phyloP scores from a whole-genome alignment of 2,797 vertebrate species.

The Ptychadena robeensis region DNA sequence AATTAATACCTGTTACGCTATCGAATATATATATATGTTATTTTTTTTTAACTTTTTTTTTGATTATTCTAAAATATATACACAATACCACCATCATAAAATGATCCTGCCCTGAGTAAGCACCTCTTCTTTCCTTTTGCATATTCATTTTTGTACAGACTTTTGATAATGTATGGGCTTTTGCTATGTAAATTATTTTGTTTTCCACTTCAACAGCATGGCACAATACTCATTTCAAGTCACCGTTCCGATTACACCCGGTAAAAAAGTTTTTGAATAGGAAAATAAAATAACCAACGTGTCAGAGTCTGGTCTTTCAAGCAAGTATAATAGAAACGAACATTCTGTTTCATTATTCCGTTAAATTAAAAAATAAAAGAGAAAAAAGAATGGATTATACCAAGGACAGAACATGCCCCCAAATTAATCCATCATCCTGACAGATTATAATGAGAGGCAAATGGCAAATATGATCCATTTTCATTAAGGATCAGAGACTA shows the following conservation, averaged over 20 bases:
- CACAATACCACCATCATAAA: too few species aligned
- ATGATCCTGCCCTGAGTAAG: background rate
- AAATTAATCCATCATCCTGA: constrained; percentile 79
- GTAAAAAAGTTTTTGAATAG: background rate
- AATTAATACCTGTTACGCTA: too few species aligned
- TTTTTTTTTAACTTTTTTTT: too few species aligned
- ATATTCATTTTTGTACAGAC: background rate
- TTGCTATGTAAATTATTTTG: background rate
- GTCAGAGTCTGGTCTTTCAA: constrained; percentile 53
- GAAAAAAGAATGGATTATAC: constrained; percentile 66
- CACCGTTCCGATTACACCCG: constrained; percentile 13
- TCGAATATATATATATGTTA: too few species aligned
- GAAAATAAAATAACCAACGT: constrained; percentile 41
- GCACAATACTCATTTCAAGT: background rate
- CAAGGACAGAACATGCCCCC: constrained; percentile 74
- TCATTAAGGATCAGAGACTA: constrained; percentile 54
- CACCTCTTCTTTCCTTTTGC: background rate
- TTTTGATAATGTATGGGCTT: background rate
- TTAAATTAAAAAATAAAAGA: constrained; percentile 52
- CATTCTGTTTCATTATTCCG: constrained; percentile 68
- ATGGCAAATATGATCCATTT: constrained; percentile 73
- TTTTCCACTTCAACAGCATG: background rate
- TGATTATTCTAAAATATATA: too few species aligned
- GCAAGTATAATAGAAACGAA: constrained; percentile 65
- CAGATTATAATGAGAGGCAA: constrained; percentile 75